These are phyloP conservation scores for Ammodytes marinus DNA, from an alignment of 2,113 vertebrate species.

Conservation along the genomic window DNA sequence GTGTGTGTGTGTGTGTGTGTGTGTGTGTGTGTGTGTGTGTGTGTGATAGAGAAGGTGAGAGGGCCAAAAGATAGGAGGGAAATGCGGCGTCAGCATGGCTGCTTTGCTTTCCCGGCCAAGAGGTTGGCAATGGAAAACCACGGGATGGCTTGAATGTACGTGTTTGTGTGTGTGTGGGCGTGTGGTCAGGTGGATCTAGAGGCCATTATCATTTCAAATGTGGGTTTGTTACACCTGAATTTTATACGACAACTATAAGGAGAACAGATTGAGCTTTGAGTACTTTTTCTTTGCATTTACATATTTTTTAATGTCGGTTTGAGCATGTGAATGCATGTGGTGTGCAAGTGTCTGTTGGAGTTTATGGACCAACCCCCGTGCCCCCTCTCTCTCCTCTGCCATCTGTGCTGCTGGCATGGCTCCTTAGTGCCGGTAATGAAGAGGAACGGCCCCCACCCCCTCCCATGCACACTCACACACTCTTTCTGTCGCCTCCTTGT, in stretches of 20 bases:
- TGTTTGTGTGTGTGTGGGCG: constrained; percentile 6
- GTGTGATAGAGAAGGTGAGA: not conserved
- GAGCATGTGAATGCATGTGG: constrained; percentile 7
- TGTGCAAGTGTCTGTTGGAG: constrained; percentile 33
- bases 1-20: constrained; percentile 13
- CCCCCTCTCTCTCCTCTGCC: constrained; percentile 62
- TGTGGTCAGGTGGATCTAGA: not conserved
- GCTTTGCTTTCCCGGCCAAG: constrained; percentile 24
- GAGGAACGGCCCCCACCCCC: constrained; percentile 41
- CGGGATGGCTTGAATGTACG: not conserved
- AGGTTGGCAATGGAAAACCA: constrained; percentile 5
- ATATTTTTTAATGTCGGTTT: not conserved
- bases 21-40: constrained; percentile 1
- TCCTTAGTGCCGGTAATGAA: constrained; percentile 69
- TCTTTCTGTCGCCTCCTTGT: constrained; percentile 5
- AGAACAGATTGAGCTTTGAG: constrained; percentile 37
- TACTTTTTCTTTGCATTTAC: constrained; percentile 26
- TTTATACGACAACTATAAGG: constrained; percentile 4
- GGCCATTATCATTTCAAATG: not conserved
- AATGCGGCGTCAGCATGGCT: constrained; percentile 56
- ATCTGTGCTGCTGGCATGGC: constrained; percentile 77
- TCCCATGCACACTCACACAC: not conserved
- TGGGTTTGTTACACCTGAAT: not conserved
- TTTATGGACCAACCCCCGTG: constrained; percentile 54
- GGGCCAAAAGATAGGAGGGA: constrained; percentile 16